Base-by-base conservation (phyloP, 2,113 vertebrate species). In the Leiothrix lutea region DNA sequence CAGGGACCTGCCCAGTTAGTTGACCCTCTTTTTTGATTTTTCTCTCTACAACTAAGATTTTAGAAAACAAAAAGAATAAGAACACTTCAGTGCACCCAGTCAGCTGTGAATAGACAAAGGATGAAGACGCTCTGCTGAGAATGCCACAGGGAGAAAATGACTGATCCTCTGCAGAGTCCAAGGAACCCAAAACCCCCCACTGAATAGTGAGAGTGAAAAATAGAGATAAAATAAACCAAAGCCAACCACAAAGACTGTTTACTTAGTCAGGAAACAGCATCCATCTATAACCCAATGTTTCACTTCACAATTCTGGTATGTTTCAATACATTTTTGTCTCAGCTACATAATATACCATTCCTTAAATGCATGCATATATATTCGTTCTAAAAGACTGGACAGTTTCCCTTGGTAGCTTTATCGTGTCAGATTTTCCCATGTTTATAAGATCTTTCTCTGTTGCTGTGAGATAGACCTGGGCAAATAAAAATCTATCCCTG, bases 401-500 rank as follows among this genome's bases (percentile, higher is more conserved):
- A 29, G 28, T 38, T 93, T 92, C n/a, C 14, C 25, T 74, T 80
- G 64, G 35, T 58, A 71, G 56, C 54, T 94, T 61, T 71, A 70
- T 56, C 0, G 0, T 57, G 71, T 71, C 85, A 67, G n/a, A 78
- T 88, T 94, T 83, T 90, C 33, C 67, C 56, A 47, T 83, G 51
- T 94, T 88, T 77, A 48, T 33, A 56, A 51, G 1, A 1, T 24
- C 64, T 66, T 64, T 86, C 29, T 86, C 71, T 93, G 56, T 67
- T 93, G 80, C 72, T 81, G 69, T 8, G 11, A 88, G 67, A 86
- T 25, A 84, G 79, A 84, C 64, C 71, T 83, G n/a, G 21, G 18
- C 80, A 93, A 95, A 78, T 79, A 90, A 80, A 86, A 96, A 93
- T 80, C 82, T 88, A 33, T 74, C 40, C 75, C 31, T 82, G 65